Evolutionary conservation across 1,140 invertebrate genomes (phyloP), one percentile per base, ranked within the genome.

Genomic region (Sarcophaga peregrina): DNA sequence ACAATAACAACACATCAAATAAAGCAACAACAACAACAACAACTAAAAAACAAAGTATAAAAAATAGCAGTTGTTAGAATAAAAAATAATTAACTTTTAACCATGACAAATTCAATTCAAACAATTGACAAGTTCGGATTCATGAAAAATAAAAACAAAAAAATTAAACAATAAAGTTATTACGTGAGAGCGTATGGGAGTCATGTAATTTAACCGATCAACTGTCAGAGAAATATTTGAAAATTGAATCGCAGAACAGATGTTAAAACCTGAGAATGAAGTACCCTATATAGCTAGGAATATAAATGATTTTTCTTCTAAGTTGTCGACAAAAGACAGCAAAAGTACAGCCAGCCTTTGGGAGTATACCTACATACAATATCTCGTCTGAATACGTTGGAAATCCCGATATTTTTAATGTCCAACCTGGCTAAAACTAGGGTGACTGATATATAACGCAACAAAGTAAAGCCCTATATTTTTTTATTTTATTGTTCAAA

Each of bases 51-150:
- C 9, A 74, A 50, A 50, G n/a, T n/a, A n/a, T 37, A 78, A 78
- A 50, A n/a, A 76, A 76, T 50, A 25, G 46, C 37, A 47, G 7
- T 75, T 13, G 25, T 76, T 47, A 46, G 17, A 47, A 76, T 47
- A 46, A 17, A n/a, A 78, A 78, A 50, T 50, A 50, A 50, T 47
- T 48, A 50, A 48, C 75, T 50, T 50, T 52, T 50, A 48, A 45
- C 75, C 75, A 52, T 50, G 47, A 78, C 75, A 68, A 78, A 20
- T 78, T 78, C 75, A 76, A 76, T 47, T 47, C 74, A 50, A 50
- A n/a, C n/a, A 78, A 78, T 78, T 78, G 48, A 78, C 75, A 78
- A 78, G 47, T 50, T 50, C 47, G 17, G 46, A 17, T 52, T 78
- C 10, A 6, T 17, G 9, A 46, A 47, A 47, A 47, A 47, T 2